Evolutionary conservation across 2,797 vertebrate species (phyloP).

Genomic region (Xerus rutilus): DNA sequence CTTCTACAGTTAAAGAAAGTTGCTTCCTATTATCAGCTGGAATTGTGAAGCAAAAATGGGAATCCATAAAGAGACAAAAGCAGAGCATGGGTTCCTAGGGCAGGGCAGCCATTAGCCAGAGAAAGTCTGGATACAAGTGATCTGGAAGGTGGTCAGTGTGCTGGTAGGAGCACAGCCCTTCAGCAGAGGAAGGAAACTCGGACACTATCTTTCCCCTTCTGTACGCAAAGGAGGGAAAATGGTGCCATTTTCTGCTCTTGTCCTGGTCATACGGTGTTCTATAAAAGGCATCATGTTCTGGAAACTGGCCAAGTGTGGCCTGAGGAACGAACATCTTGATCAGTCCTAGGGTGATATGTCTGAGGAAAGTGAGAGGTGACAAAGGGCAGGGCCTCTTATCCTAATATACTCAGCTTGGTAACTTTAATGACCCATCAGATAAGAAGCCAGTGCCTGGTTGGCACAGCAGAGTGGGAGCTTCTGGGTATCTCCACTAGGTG

Average conservation of each 20-base stretch:
- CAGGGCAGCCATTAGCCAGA: neutral
- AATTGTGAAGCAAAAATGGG: slow-evolving; percentile 52
- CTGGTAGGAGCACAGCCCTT: neutral
- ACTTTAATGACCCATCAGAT: slow-evolving; percentile 46
- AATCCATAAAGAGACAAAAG: slow-evolving; percentile 20
- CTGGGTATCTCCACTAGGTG: neutral
- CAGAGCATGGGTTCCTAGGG: neutral
- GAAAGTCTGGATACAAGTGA: slow-evolving; percentile 4
- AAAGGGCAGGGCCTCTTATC: neutral
- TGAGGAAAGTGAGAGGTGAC: neutral
- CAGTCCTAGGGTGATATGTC: neutral
- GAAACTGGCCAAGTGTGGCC: neutral
- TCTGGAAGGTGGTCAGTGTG: neutral
- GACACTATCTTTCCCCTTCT: neutral
- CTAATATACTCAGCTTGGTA: neutral
- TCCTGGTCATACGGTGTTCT: neutral
- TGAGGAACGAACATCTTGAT: neutral
- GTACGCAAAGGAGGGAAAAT: neutral
- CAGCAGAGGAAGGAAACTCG: neutral
- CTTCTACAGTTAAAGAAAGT: slow-evolving; percentile 17
- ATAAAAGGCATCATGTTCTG: neutral
- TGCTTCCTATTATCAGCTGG: slow-evolving; percentile 47
- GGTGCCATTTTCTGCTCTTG: neutral
- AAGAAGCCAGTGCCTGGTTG: neutral
- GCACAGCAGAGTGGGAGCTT: neutral